Base-by-base conservation (phyloP, 1,140 invertebrate species). In the Telenomus remus region DNA sequence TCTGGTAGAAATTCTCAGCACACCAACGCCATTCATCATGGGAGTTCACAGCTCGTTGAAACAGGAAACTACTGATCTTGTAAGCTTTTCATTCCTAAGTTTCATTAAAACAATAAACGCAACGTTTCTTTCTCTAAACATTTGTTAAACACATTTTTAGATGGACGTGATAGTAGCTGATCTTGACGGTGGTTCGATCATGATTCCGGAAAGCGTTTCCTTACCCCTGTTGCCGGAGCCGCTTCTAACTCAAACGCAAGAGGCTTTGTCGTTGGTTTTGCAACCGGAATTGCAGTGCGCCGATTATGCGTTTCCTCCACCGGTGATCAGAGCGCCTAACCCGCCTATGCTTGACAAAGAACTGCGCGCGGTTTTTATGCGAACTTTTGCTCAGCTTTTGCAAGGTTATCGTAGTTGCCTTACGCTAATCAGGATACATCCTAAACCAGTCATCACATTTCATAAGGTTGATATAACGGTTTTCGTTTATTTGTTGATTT, bases 11-110 rank as follows among this genome's bases (percentile, higher is more conserved):
- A 95, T 99, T 48, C 88, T 99, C 11, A 96, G 95, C 39, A 98
- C 97, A 43, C 98, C 98, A 6, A 99, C 97, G 9, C 98, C 98
- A 0, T 99, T 98, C 86, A 94, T 99, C 35, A 99, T 99, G 90
- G 98, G 98, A 43, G 94, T 98, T 49, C 97, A 98, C 87, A 96
- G 96, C 60, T 96, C 95, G 27, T 88, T 97, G 42, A 94, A 94
- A 85, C 91, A 92, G 76, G 95, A 98, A 89, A 91, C 96, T 44
- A 90, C 92, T 35, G 97, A 99, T 88, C 88, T 98, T 90, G 95
- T 97, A 84, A 91, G 89, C 65, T 44, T 33, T 49, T 39, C 5
- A 47, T 54, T 42, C 0, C 4, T 33, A 46, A 11, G 44, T 39
- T 44, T 56, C 43, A 56, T 10, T 44, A 4, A 44, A 12, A 13